Percentiles rank a stretch among this genome's conserved stretches.
phyloP scores from a whole-genome alignment of 1,140 invertebrate species.

The Papilio machaon region DNA sequence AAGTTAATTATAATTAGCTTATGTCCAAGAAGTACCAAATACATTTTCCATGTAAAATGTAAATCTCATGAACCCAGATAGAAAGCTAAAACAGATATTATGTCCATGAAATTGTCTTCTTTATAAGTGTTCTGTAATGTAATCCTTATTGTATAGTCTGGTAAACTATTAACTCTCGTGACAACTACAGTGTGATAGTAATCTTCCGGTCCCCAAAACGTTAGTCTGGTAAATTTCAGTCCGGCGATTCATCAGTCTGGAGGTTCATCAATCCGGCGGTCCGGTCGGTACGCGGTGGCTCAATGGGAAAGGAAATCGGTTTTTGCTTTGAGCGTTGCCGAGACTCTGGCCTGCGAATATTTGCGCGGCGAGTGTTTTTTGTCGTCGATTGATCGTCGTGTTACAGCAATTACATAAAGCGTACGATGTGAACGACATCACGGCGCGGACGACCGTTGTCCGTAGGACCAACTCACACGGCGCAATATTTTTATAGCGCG shows the following conservation, averaged over 20 bases:
- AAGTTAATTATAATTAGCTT: too few species aligned
- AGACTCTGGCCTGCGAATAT: slow-evolving; percentile 39
- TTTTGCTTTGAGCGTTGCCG: slow-evolving; percentile 43
- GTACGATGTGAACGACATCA: slow-evolving; percentile 45
- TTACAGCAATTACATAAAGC: slow-evolving; percentile 55
- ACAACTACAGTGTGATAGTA: not conserved
- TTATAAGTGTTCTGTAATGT: too few species aligned
- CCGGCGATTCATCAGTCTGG: not conserved
- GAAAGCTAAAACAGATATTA: too few species aligned
- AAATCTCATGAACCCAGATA: too few species aligned
- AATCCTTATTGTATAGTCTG: too few species aligned
- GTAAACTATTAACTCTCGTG: too few species aligned
- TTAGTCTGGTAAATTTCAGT: not conserved
- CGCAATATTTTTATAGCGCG: not conserved
- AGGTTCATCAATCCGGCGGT: not conserved
- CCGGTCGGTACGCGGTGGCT: slow-evolving; percentile 34
- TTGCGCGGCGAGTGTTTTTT: slow-evolving; percentile 50
- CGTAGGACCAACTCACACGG: not conserved
- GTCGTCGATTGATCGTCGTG: slow-evolving; percentile 41
- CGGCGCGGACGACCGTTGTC: slow-evolving; percentile 18
- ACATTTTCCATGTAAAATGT: too few species aligned
- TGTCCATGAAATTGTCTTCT: too few species aligned
- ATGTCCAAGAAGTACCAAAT: too few species aligned
- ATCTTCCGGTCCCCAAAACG: not conserved
- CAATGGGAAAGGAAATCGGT: slow-evolving; percentile 56